A percentile compares a stretch with the other conserved stretches of the same genome.
phyloP scores from a whole-genome alignment of 2,888 invertebrate species.

The Drosophila suboccidentalis region DNA sequence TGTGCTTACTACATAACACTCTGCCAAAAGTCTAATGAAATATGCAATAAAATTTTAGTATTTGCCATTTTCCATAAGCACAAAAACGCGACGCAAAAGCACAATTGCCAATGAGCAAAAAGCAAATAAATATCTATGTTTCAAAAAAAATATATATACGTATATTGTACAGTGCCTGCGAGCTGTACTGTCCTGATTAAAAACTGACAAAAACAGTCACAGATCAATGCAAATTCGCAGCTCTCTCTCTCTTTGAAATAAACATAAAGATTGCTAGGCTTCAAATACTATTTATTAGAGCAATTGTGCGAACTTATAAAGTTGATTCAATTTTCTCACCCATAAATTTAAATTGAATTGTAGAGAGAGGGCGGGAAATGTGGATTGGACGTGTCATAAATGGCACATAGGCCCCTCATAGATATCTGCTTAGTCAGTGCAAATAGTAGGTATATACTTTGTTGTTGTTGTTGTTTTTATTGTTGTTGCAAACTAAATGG shows the following conservation, averaged over 20 bases:
- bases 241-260: slow-evolving; percentile 21
- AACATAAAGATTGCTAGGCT: slow-evolving; percentile 25
- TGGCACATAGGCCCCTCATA: slow-evolving; percentile 25
- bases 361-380: not conserved
- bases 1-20: slow-evolving; percentile 49
- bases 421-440: slow-evolving; percentile 16
- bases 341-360: slow-evolving; percentile 32
- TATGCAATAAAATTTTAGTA: slow-evolving; percentile 80
- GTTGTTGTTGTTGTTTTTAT: slow-evolving; percentile 16
- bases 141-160: not conserved
- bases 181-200: not conserved
- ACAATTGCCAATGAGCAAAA: slow-evolving; percentile 40
- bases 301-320: slow-evolving; percentile 20
- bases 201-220: slow-evolving; percentile 27
- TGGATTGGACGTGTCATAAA: slow-evolving; percentile 51
- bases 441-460: slow-evolving; percentile 1
- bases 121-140: slow-evolving; percentile 40
- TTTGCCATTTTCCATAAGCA: slow-evolving; percentile 64
- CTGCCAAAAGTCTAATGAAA: slow-evolving; percentile 78
- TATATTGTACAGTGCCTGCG: slow-evolving; percentile 19
- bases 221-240: slow-evolving; percentile 16
- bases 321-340: slow-evolving; percentile 17
- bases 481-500: slow-evolving; percentile 58
- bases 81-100: slow-evolving; percentile 42
- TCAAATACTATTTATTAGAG: slow-evolving; percentile 21